Evolutionary conservation across 2,888 invertebrate genomes (phyloP).

Genomic region (Gymnosoma rotundatum): DNA sequence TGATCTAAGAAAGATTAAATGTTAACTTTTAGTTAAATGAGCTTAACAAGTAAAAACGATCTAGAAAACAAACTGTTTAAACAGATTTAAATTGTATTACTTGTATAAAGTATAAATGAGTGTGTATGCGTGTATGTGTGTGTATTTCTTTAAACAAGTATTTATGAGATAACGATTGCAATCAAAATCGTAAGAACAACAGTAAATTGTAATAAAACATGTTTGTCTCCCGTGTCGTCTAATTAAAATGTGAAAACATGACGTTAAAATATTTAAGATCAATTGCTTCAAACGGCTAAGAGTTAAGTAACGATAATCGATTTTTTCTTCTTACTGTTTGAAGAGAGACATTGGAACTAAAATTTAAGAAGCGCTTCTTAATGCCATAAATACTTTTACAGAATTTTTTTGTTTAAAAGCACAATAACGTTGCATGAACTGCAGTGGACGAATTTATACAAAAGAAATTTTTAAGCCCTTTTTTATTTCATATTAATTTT

Average conservation of each 20-base stretch:
- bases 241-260: constrained; percentile 70
- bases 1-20: constrained; percentile 67
- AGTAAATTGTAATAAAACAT: constrained; percentile 27
- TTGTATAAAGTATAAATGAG: not conserved
- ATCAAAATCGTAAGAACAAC: not conserved
- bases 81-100: constrained; percentile 7
- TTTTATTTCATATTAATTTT: no score
- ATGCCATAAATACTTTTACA: no score
- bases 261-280: constrained; percentile 60
- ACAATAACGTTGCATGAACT: no score
- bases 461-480: no score
- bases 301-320: not conserved
- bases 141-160: not conserved
- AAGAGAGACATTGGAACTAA: no score
- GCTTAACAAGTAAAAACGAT: constrained; percentile 66
- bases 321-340: no score
- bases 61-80: constrained; percentile 60
- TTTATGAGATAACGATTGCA: not conserved
- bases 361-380: no score
- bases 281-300: constrained; percentile 38
- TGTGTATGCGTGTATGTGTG: not conserved
- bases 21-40: constrained; percentile 58
- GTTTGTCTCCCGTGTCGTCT: constrained; percentile 63
- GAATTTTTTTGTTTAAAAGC: no score
- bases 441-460: no score